Evolutionary conservation across 2,888 invertebrate species (phyloP), one percentile per base, ranked within the genome.

Genomic region (Tachina lurida): DNA sequence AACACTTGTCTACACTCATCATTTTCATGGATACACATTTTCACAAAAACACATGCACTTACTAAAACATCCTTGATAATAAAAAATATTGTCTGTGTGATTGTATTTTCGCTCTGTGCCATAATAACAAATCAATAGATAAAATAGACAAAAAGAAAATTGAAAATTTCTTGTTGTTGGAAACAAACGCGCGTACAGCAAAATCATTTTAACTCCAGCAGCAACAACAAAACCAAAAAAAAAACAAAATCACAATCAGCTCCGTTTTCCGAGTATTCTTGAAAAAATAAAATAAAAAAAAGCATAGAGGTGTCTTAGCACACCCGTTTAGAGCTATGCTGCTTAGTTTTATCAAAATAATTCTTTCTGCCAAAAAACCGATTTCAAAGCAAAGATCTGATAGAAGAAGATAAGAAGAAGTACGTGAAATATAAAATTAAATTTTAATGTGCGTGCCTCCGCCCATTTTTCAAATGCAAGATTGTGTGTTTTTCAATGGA

Each of bases 71-170:
- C 52, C 75, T 58, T 68, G 62, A 73, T 60, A 43, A 75, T 49
- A 56, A 70, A 15, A n/a, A 63, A 75, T 39, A 2, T 56, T 71
- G 45, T 22, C 12, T 78, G 19, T 60, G 22, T 19, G 19, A 8
- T 43, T 41, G 45, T 54, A 54, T 83, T 86, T 77, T 62, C 60
- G 62, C 63, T 75, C 60, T 70, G 41, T 65, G 58, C 58, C 60
- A 60, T 79, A 68, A 78, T 75, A 83, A 82, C 67, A 73, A 84
- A 81, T 81, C 84, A 81, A 84, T 81, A 77, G 73, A 71, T 63
- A 63, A 75, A 75, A 65, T 65, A 19, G 10, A 74, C 60, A 58
- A 54, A 67, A n/a, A 22, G 41, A 67, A 60, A 63, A 39, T n/a
- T 2, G 10, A 43, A 31, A 58, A 80, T 49, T 58, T 58, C 43